phyloP scores from a whole-genome alignment of 2,113 vertebrate species.

The Hyperoodon ampullatus region DNA sequence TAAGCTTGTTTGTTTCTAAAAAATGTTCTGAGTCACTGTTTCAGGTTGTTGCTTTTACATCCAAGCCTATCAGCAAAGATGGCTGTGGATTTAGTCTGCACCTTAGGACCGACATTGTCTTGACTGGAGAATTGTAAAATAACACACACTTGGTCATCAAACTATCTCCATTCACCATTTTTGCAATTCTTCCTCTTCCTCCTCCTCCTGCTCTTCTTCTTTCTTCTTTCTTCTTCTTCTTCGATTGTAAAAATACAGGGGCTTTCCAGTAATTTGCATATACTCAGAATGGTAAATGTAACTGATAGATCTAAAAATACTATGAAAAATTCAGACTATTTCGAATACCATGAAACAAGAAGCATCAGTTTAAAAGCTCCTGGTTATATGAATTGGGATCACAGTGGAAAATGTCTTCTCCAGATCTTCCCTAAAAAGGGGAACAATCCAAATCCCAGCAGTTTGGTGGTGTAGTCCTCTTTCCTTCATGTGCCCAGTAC shows the following conservation, averaged over 20 bases:
- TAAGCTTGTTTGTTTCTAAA: neutral
- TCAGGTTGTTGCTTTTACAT: neutral
- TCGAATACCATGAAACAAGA: slow-evolving; percentile 49
- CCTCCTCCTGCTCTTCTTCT: neutral
- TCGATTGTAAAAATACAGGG: slow-evolving; percentile 81
- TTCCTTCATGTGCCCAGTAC: neutral
- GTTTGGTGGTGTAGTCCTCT: fast-evolving
- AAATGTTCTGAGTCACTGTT: neutral
- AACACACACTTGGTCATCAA: neutral
- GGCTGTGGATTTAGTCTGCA: neutral
- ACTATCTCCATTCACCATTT: neutral
- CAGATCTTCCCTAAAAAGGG: neutral
- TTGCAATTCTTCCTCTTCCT: slow-evolving; percentile 27
- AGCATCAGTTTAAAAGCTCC: slow-evolving; percentile 3
- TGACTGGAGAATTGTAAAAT: neutral
- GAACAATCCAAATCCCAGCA: neutral
- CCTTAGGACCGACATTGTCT: neutral
- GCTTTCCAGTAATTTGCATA: slow-evolving; percentile 89
- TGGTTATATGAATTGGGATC: neutral
- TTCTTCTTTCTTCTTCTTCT: slow-evolving; percentile 49
- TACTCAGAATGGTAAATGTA: slow-evolving; percentile 83
- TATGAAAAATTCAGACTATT: slow-evolving; percentile 31
- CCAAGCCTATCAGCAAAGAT: neutral
- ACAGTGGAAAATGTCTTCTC: neutral
- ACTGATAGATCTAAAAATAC: slow-evolving; percentile 81